Base-by-base conservation (phyloP, 1,140 invertebrate genomes). In the Holotrichia oblita region DNA sequence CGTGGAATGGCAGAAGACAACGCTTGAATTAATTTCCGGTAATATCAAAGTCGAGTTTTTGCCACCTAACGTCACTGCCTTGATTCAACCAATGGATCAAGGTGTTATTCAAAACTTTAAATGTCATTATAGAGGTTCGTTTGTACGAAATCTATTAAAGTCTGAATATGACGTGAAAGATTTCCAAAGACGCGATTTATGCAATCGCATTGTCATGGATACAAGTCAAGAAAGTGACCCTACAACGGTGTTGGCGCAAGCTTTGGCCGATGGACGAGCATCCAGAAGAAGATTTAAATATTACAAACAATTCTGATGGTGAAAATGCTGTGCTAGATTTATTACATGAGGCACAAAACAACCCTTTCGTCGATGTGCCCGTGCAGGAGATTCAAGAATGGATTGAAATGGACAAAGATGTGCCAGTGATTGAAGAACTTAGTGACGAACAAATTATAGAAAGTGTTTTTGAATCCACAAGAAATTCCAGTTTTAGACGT, bases 61-160 rank as follows among this genome's bases (percentile, higher is more conserved):
- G n/a, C 83, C 84, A 55, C 82, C 83, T 40, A 85, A 85, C 64
- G 78, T 77, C 6, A 85, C 81, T 7, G 76, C 84, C 12, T 75
- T 78, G 34, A 82, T 83, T 12, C 84, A 84, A 78, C 83, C 84
- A 20, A 82, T 86, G 82, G 81, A 86, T 77, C 83, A 85, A 73
- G 77, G 74, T 34, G 40, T 79, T 27, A 81, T 80, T 59, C 73
- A 78, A 79, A 81, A 81, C 79, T 73, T 82, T 42, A 82, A 81
- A 20, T 75, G 79, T 44, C 73, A 76, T 79, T 81, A 82, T 72
- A 73, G 78, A 55, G 34, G 40, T 41, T 74, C 64, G 17, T 73
- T 40, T 73, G 27, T 73, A 40, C 17, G 17, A 41, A 17, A 40
- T 17, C 40, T 73, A 0, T 73, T 73, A 40, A 14, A 73, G 4